These are phyloP conservation scores for Platerodrilus igneus DNA, from an alignment of 2,888 invertebrate genomes.

Conservation along the genomic window DNA sequence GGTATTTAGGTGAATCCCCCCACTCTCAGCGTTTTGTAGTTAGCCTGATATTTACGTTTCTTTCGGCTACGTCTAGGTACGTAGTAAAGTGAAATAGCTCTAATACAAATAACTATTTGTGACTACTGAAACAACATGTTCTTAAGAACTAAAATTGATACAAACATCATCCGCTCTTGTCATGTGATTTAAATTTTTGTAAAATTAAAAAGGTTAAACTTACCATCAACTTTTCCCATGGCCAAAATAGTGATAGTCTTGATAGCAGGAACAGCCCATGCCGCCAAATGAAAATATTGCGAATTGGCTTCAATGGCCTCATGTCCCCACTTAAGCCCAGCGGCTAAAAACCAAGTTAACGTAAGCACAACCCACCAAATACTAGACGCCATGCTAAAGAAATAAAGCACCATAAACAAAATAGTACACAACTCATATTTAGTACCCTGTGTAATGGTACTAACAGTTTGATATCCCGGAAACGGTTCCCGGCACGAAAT, in stretches of 20 bases:
- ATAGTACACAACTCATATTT: slow-evolving; percentile 84
- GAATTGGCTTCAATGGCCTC: slow-evolving; percentile 97
- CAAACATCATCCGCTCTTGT: too few species aligned
- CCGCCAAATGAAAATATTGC: slow-evolving; percentile 93
- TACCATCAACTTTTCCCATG: slow-evolving; percentile 94
- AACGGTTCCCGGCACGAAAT: slow-evolving; percentile 82
- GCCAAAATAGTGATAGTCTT: slow-evolving; percentile 94
- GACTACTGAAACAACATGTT: too few species aligned
- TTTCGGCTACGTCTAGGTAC: too few species aligned
- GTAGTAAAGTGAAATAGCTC: too few species aligned
- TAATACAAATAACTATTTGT: too few species aligned
- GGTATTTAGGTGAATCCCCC: too few species aligned
- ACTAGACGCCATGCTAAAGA: slow-evolving; percentile 94
- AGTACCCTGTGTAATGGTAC: slow-evolving; percentile 84
- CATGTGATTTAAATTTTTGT: not conserved
- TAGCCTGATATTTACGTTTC: too few species aligned
- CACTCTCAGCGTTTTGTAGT: too few species aligned
- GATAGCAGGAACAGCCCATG: slow-evolving; percentile 96
- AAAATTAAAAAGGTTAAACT: slow-evolving; percentile 32
- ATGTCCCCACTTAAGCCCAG: slow-evolving; percentile 96
- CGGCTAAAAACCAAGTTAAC: slow-evolving; percentile 94
- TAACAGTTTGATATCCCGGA: slow-evolving; percentile 70
- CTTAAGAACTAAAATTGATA: too few species aligned
- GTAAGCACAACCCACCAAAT: slow-evolving; percentile 98
- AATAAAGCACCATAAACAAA: slow-evolving; percentile 92